Base-by-base conservation (phyloP, 1,140 invertebrate species). In the Vanessa tameamea region DNA sequence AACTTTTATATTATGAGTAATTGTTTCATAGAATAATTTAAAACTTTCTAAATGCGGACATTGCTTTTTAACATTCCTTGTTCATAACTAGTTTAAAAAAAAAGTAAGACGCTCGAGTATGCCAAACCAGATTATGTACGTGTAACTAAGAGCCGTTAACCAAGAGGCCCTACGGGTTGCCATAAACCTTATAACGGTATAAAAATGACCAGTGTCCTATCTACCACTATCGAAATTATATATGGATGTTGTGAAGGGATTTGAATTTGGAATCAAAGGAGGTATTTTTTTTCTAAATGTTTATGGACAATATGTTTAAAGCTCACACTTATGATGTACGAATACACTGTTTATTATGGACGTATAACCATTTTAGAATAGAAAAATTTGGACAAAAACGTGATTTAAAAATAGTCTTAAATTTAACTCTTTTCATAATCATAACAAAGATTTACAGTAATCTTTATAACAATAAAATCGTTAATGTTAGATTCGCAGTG, bases 401-500 rank as follows among this genome's bases (percentile, higher is more conserved):
- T 61, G 12, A 7, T 23, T 57, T 8, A 3, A 13, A 57, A 57
- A 12, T 23, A 26, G 5, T 13, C 12, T 12, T 3, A 6, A 37
- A 31, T 37, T 37, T 37, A 15, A 7, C 4, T 37, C 7, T 31
- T 61, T 14, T 31, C 0, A 23, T 61, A 12, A 57, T 23, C 20
- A 57, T 23, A 57, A 61, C 26, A 61, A 51, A 51, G 57, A 37
- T 31, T 61, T 31, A 37, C 57, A 31, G 57, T 65, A 37, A 66
- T 47, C 61, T 50, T 47, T 63, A 64, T 64, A 78, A 77, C 65
- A 75, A 74, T 72, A 61, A 64, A 72, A 66, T 77, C 53, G 74
- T 63, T 64, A 81, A 78, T 80, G 82, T 85, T 84, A 86, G 81
- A 86, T 87, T 87, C 80, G 85, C 87, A 79, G 78, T 85, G 75